Base-by-base conservation (phyloP, 2,113 vertebrate species). In the Chrysochloris asiatica region DNA sequence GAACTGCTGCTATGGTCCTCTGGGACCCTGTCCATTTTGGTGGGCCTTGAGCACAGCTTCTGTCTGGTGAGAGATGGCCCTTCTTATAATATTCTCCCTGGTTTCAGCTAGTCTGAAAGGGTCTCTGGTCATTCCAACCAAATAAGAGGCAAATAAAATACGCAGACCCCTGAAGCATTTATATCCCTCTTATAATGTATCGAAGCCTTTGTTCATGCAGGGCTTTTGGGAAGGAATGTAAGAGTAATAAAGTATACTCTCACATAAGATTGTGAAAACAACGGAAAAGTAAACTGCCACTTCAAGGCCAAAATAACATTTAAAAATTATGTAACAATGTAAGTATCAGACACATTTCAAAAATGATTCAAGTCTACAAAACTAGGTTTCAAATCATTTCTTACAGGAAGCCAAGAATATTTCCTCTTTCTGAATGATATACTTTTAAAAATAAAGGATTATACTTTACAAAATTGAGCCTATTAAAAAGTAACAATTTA, bases 321-420 rank as follows among this genome's bases (percentile, higher is more conserved):
- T 59, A 47, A 92, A 56, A 22, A 56, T 56, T 56, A 56, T 56
- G 54, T 56, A 56, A 56, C 54, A 21, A n/a, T n/a, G 54, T 56
- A 56, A 24, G 63, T n/a, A 16, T 17, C 65, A 36, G n/a, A 67
- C 19, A 21, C 11, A 24, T 81, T 78, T 78, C 4, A 26, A 78
- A 85, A 61, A 43, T 56, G 6, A 54, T 75, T 87, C 69, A 86
- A 61, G 3, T 45, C 36, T 16, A 14, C 8, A 65, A 72, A 67
- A 80, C 16, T 76, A 4, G 10, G 1, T 77, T 80, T 94, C 90
- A 22, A 71, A 71, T 83, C 83, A 50, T 59, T 94, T 92, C n/a
- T 83, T 26, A 11, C 13, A 61, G 10, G 19, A 90, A 38, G 36
- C 50, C 61, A 50, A 89, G 52, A 92, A 41, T 30, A 45, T 59